Evolutionary conservation across 2,888 invertebrate genomes (phyloP), one percentile per base, ranked within the genome.

Genomic region (Laothoe populi): DNA sequence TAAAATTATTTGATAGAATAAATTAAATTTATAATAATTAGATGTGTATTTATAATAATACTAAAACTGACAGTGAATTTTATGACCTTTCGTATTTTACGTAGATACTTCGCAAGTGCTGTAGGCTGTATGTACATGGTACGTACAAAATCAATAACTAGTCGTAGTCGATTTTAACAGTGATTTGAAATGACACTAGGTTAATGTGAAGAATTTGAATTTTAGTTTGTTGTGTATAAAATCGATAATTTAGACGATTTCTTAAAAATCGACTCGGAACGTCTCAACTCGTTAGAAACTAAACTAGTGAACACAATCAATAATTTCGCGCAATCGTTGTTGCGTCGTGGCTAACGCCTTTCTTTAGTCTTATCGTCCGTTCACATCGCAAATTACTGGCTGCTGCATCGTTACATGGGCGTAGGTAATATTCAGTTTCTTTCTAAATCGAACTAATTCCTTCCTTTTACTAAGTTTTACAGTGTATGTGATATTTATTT

Each of bases 111-210:
- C 42, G n/a, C 3, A 42, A 4, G 40, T n/a, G n/a, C n/a, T n/a
- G n/a, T n/a, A n/a, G n/a, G n/a, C n/a, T n/a, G n/a, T n/a, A n/a
- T n/a, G n/a, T n/a, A n/a, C 42, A 5, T 13, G 3, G 42, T 16
- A 16, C 16, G 42, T 16, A 42, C 42, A 42, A 42, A 42, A 42
- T 42, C 42, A 42, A 42, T 42, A 42, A 42, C n/a, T n/a, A 16
- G 16, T n/a, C 13, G 3, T 42, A 42, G 42, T 42, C 42, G 42
- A 42, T 42, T 42, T 31, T 31, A 8, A 5, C 5, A 42, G 2
- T 42, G 42, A 42, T 42, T 4, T 40, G 4, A n/a, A 16, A 31
- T 8, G 8, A 8, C 31, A 1, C 8, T 2, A 0, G 1, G 31
- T 31, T 31, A 5, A 26, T 5, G n/a, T n/a, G n/a, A 26, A 31